A percentile compares a stretch with the other conserved stretches of the same genome.
phyloP scores from a whole-genome alignment of 2,888 invertebrate genomes.

The Matsumyia berberina region DNA sequence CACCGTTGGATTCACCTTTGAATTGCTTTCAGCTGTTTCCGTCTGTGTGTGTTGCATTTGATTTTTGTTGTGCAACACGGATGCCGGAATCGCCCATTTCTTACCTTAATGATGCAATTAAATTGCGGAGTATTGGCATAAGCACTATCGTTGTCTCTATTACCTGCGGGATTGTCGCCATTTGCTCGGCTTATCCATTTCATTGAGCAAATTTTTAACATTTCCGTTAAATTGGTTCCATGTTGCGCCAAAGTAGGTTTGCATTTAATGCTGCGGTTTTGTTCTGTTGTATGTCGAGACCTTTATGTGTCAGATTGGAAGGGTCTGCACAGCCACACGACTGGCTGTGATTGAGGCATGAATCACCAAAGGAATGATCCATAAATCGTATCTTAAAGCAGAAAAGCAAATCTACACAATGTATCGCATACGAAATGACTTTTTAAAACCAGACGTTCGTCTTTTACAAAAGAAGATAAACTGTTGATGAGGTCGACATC shows the following conservation, averaged over 20 bases:
- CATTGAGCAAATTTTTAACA: conserved; percentile 8
- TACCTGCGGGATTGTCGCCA: conserved; percentile 1
- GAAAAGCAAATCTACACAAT: no score
- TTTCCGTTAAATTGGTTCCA: conserved; percentile 22
- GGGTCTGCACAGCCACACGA: no score
- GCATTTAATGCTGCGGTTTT: not conserved
- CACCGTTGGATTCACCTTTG: conserved; percentile 3
- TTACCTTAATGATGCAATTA: conserved; percentile 16
- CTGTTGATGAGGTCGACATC: no score
- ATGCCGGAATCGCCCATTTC: conserved; percentile 2
- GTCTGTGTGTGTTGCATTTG: not conserved
- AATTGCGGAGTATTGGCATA: conserved; percentile 7
- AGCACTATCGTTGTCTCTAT: not conserved
- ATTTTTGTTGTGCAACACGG: conserved; percentile 2
- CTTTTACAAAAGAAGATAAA: no score
- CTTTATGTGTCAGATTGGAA: no score
- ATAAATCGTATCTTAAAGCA: no score
- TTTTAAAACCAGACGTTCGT: no score
- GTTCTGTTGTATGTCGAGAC: no score
- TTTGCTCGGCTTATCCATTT: no score
- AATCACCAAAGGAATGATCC: no score
- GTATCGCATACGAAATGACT: no score
- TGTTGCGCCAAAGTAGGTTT: not conserved
- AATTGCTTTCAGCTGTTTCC: not conserved
- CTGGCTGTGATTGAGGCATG: no score